Evolutionary conservation across 2,888 invertebrate species (phyloP).

Genomic region (Mystacides longicornis): DNA sequence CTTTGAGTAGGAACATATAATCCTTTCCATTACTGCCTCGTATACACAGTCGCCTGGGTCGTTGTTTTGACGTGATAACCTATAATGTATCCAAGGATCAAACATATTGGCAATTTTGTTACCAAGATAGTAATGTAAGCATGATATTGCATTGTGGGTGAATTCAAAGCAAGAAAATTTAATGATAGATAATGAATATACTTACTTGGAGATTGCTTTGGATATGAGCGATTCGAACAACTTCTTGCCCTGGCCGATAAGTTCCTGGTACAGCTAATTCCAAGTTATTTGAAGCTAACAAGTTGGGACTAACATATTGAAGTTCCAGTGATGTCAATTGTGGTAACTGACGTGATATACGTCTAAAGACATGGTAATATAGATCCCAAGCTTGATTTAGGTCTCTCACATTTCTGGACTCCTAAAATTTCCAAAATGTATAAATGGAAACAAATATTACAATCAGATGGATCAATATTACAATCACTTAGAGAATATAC

Average conservation of each 20-base stretch:
- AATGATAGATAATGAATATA: not conserved
- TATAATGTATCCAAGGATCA: slow-evolving; percentile 30
- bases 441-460: not conserved
- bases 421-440: slow-evolving; percentile 7
- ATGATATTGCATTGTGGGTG: no score
- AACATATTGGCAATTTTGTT: not conserved
- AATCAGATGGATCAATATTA: not conserved
- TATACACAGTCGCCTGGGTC: slow-evolving; percentile 91
- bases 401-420: slow-evolving; percentile 53
- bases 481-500: not conserved
- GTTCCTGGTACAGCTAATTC: slow-evolving; percentile 97
- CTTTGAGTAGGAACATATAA: slow-evolving; percentile 97
- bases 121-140: not conserved
- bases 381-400: slow-evolving; percentile 98
- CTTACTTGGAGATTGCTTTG: slow-evolving; percentile 79
- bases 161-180: not conserved
- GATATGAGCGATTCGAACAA: slow-evolving; percentile 84
- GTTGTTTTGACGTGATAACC: slow-evolving; percentile 96
- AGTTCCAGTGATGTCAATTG: slow-evolving; percentile 83
- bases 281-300: slow-evolving; percentile 82
- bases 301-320: slow-evolving; percentile 92
- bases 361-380: slow-evolving; percentile 96
- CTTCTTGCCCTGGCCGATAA: slow-evolving; percentile 86
- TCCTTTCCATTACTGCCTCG: slow-evolving; percentile 94
- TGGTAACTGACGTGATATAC: slow-evolving; percentile 92